Evolutionary conservation across 92 coral and sea anemone genomes (phyloP).

Genomic region (Scolanthus callimorphus): DNA sequence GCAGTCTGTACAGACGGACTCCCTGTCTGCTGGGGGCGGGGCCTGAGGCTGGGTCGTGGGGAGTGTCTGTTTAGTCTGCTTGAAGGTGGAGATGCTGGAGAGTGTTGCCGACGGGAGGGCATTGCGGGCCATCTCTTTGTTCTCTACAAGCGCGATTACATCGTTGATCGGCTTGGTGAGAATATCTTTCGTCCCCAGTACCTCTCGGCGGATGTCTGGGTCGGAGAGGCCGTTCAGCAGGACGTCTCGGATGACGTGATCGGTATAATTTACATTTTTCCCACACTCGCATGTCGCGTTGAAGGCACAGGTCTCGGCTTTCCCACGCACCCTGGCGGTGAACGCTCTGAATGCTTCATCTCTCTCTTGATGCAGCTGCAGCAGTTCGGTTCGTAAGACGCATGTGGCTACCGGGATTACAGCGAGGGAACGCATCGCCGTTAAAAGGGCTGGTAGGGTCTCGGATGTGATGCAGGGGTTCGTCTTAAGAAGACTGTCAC

Average conservation of each 20-base stretch:
- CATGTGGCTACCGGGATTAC: slow-evolving; percentile 65
- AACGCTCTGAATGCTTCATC: slow-evolving; percentile 52
- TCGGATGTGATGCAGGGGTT: slow-evolving; percentile 32
- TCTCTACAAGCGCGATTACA: slow-evolving; percentile 43
- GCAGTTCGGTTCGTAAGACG: slow-evolving; percentile 40
- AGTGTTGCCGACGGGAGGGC: slow-evolving; percentile 52
- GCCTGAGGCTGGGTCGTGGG: no score
- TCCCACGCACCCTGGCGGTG: slow-evolving; percentile 49
- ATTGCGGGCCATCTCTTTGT: slow-evolving; percentile 52
- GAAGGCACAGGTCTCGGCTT: slow-evolving; percentile 52
- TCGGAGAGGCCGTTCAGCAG: slow-evolving; percentile 37
- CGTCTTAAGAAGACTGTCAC: slow-evolving; percentile 55
- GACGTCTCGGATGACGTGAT: slow-evolving; percentile 40
- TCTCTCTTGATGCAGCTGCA: slow-evolving; percentile 37
- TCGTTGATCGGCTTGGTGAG: slow-evolving; percentile 41
- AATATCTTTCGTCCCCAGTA: slow-evolving; percentile 28
- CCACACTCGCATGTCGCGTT: slow-evolving; percentile 38
- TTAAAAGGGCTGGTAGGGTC: slow-evolving; percentile 28
- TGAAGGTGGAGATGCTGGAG: slow-evolving; percentile 42
- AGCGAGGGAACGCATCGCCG: slow-evolving; percentile 68
- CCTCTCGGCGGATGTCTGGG: slow-evolving; percentile 54
- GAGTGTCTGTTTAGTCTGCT: slow-evolving; percentile 4
- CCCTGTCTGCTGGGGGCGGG: no score
- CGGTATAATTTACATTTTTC: slow-evolving; percentile 22
- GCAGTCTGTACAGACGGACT: slow-evolving; percentile 62